Evolutionary conservation across 2,113 vertebrate genomes (phyloP).

Genomic region (Prionailurus bengalensis): DNA sequence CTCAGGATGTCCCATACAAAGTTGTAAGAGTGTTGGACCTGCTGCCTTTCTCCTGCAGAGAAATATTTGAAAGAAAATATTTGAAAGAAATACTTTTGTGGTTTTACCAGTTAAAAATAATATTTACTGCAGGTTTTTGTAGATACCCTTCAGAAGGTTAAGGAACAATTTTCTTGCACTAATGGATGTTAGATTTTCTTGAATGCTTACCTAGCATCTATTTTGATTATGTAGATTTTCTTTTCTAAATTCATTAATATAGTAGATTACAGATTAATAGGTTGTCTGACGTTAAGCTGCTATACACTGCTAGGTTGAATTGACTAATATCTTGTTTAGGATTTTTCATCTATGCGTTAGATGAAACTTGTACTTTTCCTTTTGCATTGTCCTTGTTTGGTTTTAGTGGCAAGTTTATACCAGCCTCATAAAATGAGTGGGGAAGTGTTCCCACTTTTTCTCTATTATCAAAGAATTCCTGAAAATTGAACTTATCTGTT

Average conservation of each 20-base stretch:
- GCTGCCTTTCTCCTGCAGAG: not conserved
- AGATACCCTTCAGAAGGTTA: not conserved
- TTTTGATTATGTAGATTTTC: slow-evolving; percentile 26
- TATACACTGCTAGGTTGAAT: not conserved
- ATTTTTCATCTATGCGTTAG: not conserved
- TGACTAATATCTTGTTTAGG: not conserved
- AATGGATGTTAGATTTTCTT: not conserved
- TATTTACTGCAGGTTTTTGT: slow-evolving; percentile 24
- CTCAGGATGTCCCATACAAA: not conserved
- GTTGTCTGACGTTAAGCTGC: not conserved
- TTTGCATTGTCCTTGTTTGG: not conserved
- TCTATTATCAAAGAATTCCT: slow-evolving; percentile 47
- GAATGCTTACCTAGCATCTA: not conserved
- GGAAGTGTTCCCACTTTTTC: not conserved
- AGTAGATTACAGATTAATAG: not conserved
- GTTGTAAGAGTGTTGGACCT: not conserved
- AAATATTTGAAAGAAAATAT: not conserved
- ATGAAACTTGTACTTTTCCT: not conserved
- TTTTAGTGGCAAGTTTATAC: not conserved
- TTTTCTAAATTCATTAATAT: not conserved
- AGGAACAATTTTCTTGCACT: not conserved
- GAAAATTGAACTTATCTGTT: slow-evolving; percentile 34
- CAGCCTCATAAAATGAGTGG: not conserved
- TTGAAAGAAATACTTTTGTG: slow-evolving; percentile 1
- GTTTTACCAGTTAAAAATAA: slow-evolving; percentile 20